Percentiles rank a stretch among this genome's conserved stretches.
Evolutionary conservation across 2,113 vertebrate species (phyloP).

Genomic region (Gymnarchus niloticus): DNA sequence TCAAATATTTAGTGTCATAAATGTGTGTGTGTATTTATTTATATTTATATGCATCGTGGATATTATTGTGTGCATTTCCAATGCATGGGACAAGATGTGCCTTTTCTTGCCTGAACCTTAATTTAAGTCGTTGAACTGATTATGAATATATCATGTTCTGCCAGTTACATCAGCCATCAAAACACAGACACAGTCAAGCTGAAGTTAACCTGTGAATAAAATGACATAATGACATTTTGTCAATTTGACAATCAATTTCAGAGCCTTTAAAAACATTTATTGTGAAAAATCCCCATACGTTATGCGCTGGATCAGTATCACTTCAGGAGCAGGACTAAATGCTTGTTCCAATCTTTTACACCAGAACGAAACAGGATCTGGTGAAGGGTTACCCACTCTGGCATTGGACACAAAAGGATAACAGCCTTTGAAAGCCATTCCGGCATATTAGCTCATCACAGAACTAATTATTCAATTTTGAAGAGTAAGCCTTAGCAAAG

Average conservation of each 20-base stretch:
- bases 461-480: constrained; percentile 8
- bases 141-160: neutral
- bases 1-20: neutral
- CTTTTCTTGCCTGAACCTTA: neutral
- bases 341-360: neutral
- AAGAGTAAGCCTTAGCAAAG: neutral
- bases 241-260: neutral
- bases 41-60: neutral
- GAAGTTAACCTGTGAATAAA: neutral
- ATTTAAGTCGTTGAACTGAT: neutral
- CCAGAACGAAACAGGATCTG: neutral
- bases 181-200: neutral
- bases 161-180: neutral
- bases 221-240: neutral
- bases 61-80: constrained; percentile 8
- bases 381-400: neutral
- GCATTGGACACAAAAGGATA: neutral
- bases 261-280: neutral
- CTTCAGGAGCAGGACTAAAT: neutral
- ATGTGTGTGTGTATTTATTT: neutral
- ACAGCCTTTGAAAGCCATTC: constrained; percentile 6
- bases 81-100: neutral
- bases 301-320: neutral
- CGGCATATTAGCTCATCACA: neutral
- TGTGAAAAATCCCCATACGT: neutral